Base-by-base conservation (phyloP, 53 echinoderm and acorn worm genomes). In the Luidia sarsii region DNA sequence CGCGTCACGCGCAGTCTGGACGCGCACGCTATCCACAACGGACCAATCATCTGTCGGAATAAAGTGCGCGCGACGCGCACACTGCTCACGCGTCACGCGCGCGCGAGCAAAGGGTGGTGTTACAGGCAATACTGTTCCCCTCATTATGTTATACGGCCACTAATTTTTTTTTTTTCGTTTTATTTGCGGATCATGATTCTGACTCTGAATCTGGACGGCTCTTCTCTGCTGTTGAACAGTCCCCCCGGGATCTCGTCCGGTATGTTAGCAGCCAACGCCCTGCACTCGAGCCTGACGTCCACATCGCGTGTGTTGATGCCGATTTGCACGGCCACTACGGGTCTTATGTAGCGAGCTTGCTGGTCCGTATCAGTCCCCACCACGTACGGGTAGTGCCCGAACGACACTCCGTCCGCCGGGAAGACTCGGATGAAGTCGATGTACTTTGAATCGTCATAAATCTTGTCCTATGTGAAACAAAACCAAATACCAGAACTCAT, bases 321-420 rank as follows among this genome's bases (percentile, higher is more conserved):
- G 4, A 75, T 37, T 37, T 89, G 36, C 15, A 80, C 46, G 54
- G 90, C 85, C 1, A 89, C 85, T 1, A 85, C 64, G 19, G 90
- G 90, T 2, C 80, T 64, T 55, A 89, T 43, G 46, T 63, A 89
- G 32, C 3, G 50, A 14, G 37, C 51, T 28, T 89, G 83, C 11
- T 84, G 33, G 0, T 3, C 8, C 34, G 14, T 20, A 55, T 84
- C 21, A 5, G 84, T 84, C 6, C 84, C 80, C 32, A 48, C 19
- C 7, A 56, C 49, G 81, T 85, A 85, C 3, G 90, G 90, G 57
- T 65, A 89, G 52, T 80, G 72, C 13, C 85, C 90, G 21, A 80
- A 89, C 35, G 85, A 72, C 23, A 89, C 71, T 15, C 90, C 90
- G 8, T 61, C 48, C 0, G 2, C 1, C 0, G 90, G 90, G 48